These are phyloP conservation scores for Corythornis madagascariensis DNA, from an alignment of 2,113 vertebrate species.

Conservation along the genomic window DNA sequence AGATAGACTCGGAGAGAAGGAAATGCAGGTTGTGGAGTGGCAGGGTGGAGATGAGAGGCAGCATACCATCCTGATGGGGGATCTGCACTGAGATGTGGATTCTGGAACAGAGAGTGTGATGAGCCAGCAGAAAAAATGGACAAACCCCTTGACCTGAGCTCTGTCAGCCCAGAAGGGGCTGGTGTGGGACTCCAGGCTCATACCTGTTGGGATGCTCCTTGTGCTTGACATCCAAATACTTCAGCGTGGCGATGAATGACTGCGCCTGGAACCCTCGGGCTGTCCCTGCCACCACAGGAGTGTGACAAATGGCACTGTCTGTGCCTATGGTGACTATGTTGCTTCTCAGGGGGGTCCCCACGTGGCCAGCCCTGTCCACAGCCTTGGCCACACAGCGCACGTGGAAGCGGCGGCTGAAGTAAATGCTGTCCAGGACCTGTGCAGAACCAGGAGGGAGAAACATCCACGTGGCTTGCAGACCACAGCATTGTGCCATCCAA, in stretches of 20 bases:
- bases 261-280: conserved; percentile 96
- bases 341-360: conserved; percentile 92
- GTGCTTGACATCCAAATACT: conserved; percentile 96
- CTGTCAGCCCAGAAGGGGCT: background rate
- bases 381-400: conserved; percentile 96
- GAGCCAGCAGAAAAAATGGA: background rate
- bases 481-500: fast-evolving
- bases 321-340: conserved; percentile 91
- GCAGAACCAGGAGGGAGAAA: background rate
- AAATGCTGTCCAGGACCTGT: conserved; percentile 97
- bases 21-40: conserved; percentile 96
- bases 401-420: conserved; percentile 96
- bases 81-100: conserved; percentile 99
- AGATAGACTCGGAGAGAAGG: conserved; percentile 95
- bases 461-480: fast-evolving
- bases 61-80: conserved; percentile 98
- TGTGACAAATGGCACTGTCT: conserved; percentile 95
- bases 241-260: conserved; percentile 94
- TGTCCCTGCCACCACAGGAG: conserved; percentile 91
- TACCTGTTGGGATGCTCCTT: conserved; percentile 98
- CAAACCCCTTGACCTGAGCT: no score
- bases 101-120: conserved; percentile 57
- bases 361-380: conserved; percentile 88
- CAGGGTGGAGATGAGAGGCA: conserved; percentile 96
- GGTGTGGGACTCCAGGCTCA: background rate